Evolutionary conservation across 2,113 vertebrate species (phyloP).

Genomic region (Alethe castanea): DNA sequence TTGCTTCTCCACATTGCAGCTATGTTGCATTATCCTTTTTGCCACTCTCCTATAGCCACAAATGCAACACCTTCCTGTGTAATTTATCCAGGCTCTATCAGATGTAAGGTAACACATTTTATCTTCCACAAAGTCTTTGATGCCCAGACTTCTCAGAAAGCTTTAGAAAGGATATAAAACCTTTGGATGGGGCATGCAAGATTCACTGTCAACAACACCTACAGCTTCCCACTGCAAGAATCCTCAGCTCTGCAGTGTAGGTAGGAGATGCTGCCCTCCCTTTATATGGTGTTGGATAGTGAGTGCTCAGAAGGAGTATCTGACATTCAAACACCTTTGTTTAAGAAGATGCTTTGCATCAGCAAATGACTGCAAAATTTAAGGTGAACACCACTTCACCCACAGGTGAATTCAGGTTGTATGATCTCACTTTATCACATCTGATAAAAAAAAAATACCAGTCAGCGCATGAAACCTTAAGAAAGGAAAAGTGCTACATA

Average conservation of each 20-base stretch:
- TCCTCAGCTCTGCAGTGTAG: not conserved
- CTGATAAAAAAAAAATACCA: not conserved
- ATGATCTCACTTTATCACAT: not conserved
- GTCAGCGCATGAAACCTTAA: fast-evolving
- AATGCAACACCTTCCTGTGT: not conserved
- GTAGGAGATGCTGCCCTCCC: not conserved
- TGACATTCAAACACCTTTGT: not conserved
- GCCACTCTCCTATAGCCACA: no score
- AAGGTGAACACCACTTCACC: not conserved
- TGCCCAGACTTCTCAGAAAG: not conserved
- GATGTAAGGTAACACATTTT: not conserved
- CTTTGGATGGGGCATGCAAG: fast-evolving
- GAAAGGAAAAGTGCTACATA: not conserved
- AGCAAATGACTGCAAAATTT: not conserved
- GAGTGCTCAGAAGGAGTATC: not conserved
- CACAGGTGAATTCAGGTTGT: not conserved
- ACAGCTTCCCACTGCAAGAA: not conserved
- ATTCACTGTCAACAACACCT: not conserved
- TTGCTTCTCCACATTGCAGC: no score
- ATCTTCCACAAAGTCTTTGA: not conserved
- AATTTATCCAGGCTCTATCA: not conserved
- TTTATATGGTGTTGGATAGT: not conserved
- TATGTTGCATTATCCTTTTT: no score
- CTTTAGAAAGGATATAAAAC: not conserved
- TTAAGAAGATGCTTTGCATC: not conserved